Base-by-base conservation (phyloP, 2,888 invertebrate species). In the Arge pagana region DNA sequence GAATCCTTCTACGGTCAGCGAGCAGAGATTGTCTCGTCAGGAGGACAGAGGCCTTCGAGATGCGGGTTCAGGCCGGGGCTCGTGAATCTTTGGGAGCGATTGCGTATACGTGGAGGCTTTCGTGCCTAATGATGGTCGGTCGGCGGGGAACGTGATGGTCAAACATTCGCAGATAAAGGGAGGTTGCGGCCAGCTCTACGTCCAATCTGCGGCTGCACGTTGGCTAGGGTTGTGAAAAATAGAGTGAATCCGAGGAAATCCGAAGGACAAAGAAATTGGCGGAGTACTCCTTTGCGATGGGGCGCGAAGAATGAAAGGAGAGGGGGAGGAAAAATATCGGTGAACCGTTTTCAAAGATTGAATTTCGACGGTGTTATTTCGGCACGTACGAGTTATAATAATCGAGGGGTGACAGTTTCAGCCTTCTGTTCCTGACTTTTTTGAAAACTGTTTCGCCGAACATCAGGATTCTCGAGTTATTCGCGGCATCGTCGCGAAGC, bases 1-100 rank as follows among this genome's bases (percentile, higher is more conserved):
- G 45, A 45, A 45, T 45, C 45, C 45, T 45, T 45, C 35, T 45
- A 45, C 35, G 33, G 45, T 45, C 45, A 33, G 33, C 16, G 35
- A 35, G 45, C 45, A 45, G 45, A 45, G 45, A 45, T 45, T 33
- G 45, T 45, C 45, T 45, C 45, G 35, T 45, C 45, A 45, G 45
- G 45, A 21, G 45, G 35, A 31, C 45, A 31, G n/a, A n/a, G n/a
- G n/a, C n/a, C n/a, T n/a, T n/a, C 33, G 33, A 33, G 49, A 50
- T 40, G 49, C 49, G 49, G 49, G 49, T 50, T 40, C 40, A 18
- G 30, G 36, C 40, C 49, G 30, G 15, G 40, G 28, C 49, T 50
- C 49, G 40, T 50, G 39, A 50, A 50, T 50, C 40, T 50, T 31
- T 31, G 19, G 49, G 35, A 21, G 35, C n/a, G 33, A 21, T 23